These are phyloP conservation scores for Folsomia candida DNA, from an alignment of 2,888 invertebrate genomes.

Conservation along the genomic window DNA sequence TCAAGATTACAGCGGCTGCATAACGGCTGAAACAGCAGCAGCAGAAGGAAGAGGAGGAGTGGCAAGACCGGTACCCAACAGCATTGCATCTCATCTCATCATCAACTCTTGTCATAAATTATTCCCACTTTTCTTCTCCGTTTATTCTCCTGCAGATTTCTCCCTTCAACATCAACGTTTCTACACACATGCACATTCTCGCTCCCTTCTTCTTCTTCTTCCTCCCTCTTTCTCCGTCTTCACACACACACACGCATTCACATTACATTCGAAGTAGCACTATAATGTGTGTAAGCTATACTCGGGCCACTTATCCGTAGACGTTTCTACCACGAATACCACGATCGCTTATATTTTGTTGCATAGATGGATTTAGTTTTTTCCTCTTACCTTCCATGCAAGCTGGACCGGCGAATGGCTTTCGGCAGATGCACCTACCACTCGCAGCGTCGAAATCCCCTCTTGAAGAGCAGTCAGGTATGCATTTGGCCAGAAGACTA, in stretches of 20 bases:
- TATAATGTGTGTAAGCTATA: no score
- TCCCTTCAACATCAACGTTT: slow-evolving; percentile 2
- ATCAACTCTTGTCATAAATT: slow-evolving; percentile 19
- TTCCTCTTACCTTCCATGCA: slow-evolving; percentile 79
- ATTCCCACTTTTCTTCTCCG: slow-evolving; percentile 11
- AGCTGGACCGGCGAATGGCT: slow-evolving; percentile 89
- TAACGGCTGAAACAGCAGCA: no score
- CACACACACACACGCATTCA: background rate
- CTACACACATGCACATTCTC: background rate
- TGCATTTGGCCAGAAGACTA: slow-evolving; percentile 82
- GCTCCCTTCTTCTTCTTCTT: no score
- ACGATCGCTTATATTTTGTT: no score
- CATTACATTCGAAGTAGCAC: no score
- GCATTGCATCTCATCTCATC: no score
- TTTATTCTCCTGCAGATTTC: slow-evolving; percentile 1
- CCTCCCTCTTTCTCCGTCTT: background rate
- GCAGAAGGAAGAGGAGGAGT: background rate
- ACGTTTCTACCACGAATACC: no score
- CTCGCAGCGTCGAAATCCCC: slow-evolving; percentile 88
- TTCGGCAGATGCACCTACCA: slow-evolving; percentile 87
- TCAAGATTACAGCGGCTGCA: no score
- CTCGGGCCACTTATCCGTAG: no score
- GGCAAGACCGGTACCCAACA: background rate
- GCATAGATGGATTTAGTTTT: no score
- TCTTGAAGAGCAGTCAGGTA: slow-evolving; percentile 91